Conservation (phyloP, 2,797 vertebrate species). For the Furcifer pardalis region DNA sequence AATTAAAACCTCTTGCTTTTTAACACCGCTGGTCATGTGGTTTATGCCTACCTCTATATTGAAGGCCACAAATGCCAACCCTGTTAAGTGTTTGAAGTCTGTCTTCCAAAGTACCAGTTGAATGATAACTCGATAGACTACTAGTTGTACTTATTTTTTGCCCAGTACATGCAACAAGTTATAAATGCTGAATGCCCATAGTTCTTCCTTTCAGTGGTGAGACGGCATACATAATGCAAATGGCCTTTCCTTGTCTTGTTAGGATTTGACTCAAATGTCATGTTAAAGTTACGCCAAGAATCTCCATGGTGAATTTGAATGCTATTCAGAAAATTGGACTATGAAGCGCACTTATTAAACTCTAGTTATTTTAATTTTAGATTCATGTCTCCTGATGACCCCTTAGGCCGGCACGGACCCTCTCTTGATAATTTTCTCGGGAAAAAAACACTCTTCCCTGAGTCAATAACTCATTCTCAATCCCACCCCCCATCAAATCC, state of each 20-base stretch:
- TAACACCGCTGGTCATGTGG: not conserved
- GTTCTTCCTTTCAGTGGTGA: not conserved
- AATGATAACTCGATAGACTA: too few species aligned
- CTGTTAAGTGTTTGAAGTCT: not conserved
- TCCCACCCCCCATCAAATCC: too few species aligned
- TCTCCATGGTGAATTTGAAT: not conserved
- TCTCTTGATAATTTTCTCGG: conserved; percentile 85
- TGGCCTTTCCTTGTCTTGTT: not conserved
- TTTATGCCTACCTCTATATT: not conserved
- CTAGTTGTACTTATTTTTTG: not conserved
- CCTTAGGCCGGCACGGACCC: conserved; percentile 86
- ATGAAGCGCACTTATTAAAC: not conserved
- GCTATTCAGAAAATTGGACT: not conserved
- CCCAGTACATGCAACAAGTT: too few species aligned
- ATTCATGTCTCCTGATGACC: conserved; percentile 94
- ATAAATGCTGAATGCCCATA: not conserved
- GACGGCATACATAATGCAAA: not conserved
- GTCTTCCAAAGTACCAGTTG: conserved; percentile 1
- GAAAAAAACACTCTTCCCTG: conserved; percentile 76
- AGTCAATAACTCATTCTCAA: too few species aligned
- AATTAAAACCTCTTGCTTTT: not conserved
- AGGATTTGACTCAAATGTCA: not conserved
- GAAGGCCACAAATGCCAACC: not conserved
- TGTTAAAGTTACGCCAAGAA: not conserved
- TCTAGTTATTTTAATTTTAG: conserved; percentile 68